Evolutionary conservation across 92 coral and sea anemone genomes (phyloP).

Genomic region (Actinostola sp.): DNA sequence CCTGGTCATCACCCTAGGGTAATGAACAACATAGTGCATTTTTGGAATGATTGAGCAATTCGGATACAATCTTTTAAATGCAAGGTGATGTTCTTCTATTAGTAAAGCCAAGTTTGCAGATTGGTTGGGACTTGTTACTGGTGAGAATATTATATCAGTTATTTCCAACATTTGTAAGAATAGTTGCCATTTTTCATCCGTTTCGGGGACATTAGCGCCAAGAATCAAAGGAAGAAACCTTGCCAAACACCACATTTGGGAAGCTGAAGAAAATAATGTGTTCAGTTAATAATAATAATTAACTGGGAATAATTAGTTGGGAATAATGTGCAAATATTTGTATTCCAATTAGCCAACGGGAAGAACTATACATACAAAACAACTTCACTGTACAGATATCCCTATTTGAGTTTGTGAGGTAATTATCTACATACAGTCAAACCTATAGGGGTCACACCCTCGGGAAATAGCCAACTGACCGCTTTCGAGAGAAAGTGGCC

Average conservation of each 20-base stretch:
- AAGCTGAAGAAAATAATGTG: neutral
- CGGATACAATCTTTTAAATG: slow-evolving; percentile 43
- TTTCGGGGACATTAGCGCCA: neutral
- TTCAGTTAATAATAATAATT: neutral
- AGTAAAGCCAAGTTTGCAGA: neutral
- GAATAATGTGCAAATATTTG: neutral
- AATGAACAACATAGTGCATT: slow-evolving; percentile 1
- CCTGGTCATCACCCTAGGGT: too few species aligned
- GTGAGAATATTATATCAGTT: neutral
- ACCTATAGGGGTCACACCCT: too few species aligned
- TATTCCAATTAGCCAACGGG: neutral
- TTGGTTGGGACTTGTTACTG: neutral
- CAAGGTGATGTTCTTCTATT: slow-evolving; percentile 26
- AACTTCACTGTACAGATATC: too few species aligned
- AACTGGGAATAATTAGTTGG: neutral
- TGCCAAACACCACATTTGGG: slow-evolving; percentile 18
- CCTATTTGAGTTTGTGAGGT: too few species aligned
- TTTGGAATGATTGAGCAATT: neutral
- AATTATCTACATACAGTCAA: too few species aligned
- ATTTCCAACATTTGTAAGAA: neutral
- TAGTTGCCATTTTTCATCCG: neutral
- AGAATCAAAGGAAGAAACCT: slow-evolving; percentile 3
- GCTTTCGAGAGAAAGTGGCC: too few species aligned
- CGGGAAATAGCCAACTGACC: too few species aligned
- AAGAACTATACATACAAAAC: too few species aligned